A percentile compares a stretch with the other conserved stretches of the same genome.
phyloP scores from a whole-genome alignment of 2,888 invertebrate species.

The Zygaena filipendulae region DNA sequence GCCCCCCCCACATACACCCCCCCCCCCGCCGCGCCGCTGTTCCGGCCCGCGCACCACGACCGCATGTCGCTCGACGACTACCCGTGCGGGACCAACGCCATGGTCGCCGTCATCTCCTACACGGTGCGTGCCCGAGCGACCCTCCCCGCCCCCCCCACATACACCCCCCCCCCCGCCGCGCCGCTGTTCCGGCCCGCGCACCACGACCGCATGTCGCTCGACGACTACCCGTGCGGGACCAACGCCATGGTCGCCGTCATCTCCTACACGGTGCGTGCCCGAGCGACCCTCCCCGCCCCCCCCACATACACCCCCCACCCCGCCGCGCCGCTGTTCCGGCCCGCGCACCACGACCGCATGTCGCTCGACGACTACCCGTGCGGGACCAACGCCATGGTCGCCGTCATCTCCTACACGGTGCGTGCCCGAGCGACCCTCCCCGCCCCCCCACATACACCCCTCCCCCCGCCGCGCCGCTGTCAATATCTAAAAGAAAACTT shows the following conservation, averaged over 20 bases:
- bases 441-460: no score
- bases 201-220: conserved; percentile 87
- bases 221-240: conserved; percentile 95
- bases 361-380: conserved; percentile 92
- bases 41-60: conserved; percentile 90
- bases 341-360: conserved; percentile 88
- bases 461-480: no score
- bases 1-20: no score
- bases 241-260: conserved; percentile 98
- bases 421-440: no score
- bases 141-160: no score
- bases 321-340: conserved; percentile 86
- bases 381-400: conserved; percentile 98
- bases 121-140: no score
- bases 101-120: conserved; percentile 98
- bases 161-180: conserved; percentile 84
- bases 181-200: conserved; percentile 90
- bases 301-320: no score
- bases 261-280: conserved; percentile 97
- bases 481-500: no score
- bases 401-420: conserved; percentile 98
- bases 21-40: conserved; percentile 88
- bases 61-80: conserved; percentile 90
- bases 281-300: no score
- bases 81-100: conserved; percentile 96